phyloP scores from a whole-genome alignment of 2,113 vertebrate genomes.

The Vimba vimba region DNA sequence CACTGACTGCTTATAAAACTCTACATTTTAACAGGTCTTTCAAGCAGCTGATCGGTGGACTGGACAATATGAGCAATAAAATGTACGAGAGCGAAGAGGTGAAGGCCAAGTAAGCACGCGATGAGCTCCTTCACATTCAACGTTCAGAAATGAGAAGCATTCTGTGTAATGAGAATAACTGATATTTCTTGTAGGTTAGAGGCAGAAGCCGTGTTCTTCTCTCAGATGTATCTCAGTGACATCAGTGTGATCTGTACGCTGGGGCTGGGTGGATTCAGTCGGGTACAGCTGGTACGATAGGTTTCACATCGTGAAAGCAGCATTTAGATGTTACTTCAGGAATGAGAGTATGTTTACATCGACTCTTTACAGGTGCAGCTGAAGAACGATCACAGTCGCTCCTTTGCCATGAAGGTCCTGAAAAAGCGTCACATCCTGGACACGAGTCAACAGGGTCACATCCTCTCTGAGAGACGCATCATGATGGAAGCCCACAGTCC shows the following conservation, averaged over 20 bases:
- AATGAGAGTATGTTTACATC: neutral
- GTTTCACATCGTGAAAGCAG: no score
- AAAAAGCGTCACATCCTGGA: conserved; percentile 77
- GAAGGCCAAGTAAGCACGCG: conserved; percentile 68
- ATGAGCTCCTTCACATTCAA: neutral
- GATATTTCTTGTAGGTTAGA: conserved; percentile 59
- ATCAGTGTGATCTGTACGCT: conserved; percentile 71
- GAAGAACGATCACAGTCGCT: conserved; percentile 64
- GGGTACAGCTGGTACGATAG: conserved; percentile 73
- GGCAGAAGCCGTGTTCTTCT: conserved; percentile 70
- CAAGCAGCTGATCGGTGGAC: conserved; percentile 75
- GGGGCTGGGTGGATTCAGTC: conserved; percentile 76
- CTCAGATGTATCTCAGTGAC: conserved; percentile 65
- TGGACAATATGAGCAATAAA: conserved; percentile 67
- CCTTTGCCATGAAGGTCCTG: conserved; percentile 75
- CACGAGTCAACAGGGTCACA: conserved; percentile 76
- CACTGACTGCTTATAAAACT: neutral
- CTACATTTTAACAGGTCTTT: conserved; percentile 65
- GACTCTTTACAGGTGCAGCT: conserved; percentile 70
- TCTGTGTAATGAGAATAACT: neutral
- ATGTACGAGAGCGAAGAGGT: conserved; percentile 66
- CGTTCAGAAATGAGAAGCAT: neutral
- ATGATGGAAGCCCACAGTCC: conserved; percentile 76
- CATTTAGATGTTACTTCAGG: neutral
- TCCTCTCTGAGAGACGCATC: conserved; percentile 76